Conservation (phyloP, 2,888 invertebrate species). For the Caenorhabditis angaria region DNA sequence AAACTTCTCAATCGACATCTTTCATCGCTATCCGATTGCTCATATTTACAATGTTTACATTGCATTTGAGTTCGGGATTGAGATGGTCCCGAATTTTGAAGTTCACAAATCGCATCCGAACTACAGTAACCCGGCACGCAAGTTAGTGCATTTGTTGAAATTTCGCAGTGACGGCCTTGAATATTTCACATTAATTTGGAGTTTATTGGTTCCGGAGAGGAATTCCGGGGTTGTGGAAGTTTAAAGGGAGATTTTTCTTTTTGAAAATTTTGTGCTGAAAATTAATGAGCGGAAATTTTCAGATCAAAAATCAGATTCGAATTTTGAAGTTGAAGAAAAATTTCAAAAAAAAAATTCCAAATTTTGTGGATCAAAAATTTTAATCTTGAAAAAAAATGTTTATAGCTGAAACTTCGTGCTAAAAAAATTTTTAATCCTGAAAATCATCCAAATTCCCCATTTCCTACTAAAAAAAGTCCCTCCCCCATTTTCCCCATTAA, state of each 20-base stretch:
- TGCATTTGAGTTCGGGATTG: too few relatives aligned
- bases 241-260: not conserved
- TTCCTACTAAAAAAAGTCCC: too few relatives aligned
- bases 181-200: not conserved
- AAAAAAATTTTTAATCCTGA: too few relatives aligned
- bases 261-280: not conserved
- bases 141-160: constrained; percentile 44
- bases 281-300: too few relatives aligned
- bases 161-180: constrained; percentile 46
- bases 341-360: not conserved
- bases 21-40: constrained; percentile 46
- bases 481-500: too few relatives aligned
- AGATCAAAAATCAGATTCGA: too few relatives aligned
- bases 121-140: constrained; percentile 58
- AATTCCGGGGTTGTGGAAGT: not conserved
- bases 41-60: constrained; percentile 50
- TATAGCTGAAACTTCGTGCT: too few relatives aligned
- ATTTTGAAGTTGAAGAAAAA: not conserved
- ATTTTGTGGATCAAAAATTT: too few relatives aligned
- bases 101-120: constrained; percentile 48
- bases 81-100: constrained; percentile 19
- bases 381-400: too few relatives aligned
- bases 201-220: not conserved
- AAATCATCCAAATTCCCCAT: too few relatives aligned
- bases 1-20: constrained; percentile 63